These are phyloP conservation scores for Axea sp. DNA, from an alignment of 2,888 invertebrate genomes.

Conservation along the genomic window DNA sequence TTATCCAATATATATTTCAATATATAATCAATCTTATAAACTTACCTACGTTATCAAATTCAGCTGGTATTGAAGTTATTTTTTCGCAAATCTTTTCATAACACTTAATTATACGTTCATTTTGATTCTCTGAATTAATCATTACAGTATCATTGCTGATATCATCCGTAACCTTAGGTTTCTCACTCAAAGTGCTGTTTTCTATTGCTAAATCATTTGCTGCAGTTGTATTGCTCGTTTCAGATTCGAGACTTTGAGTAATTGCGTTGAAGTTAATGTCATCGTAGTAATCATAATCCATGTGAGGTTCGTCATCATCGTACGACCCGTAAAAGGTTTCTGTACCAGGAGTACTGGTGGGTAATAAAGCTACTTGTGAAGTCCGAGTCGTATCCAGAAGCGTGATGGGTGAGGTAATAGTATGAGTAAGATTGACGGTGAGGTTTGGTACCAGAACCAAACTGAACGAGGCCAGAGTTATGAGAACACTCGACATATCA, in stretches of 20 bases:
- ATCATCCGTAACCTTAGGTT: not conserved
- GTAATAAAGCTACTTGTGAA: slow-evolving; percentile 4
- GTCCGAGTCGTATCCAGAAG: slow-evolving; percentile 11
- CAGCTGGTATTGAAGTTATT: slow-evolving; percentile 36
- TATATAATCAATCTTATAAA: slow-evolving; percentile 10
- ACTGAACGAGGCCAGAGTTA: slow-evolving; percentile 78
- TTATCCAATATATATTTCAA: too few relatives aligned
- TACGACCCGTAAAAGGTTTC: slow-evolving; percentile 13
- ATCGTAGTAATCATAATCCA: slow-evolving; percentile 65
- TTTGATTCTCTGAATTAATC: not conserved
- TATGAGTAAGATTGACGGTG: slow-evolving; percentile 21
- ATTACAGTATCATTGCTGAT: slow-evolving; percentile 3
- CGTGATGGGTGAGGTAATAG: slow-evolving; percentile 27
- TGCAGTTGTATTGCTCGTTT: not conserved
- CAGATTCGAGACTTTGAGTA: not conserved
- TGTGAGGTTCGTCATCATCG: slow-evolving; percentile 64
- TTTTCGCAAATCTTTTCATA: slow-evolving; percentile 68
- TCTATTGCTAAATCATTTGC: not conserved
- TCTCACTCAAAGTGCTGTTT: slow-evolving; percentile 1
- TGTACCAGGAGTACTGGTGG: not conserved
- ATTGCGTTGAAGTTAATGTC: too few relatives aligned
- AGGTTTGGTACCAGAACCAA: slow-evolving; percentile 73
- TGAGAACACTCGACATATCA: slow-evolving; percentile 69
- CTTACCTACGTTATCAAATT: slow-evolving; percentile 63
- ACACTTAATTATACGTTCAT: slow-evolving; percentile 62